These are phyloP conservation scores for Amazona vittata DNA, from an alignment of 2,113 vertebrate species.

Conservation along the genomic window DNA sequence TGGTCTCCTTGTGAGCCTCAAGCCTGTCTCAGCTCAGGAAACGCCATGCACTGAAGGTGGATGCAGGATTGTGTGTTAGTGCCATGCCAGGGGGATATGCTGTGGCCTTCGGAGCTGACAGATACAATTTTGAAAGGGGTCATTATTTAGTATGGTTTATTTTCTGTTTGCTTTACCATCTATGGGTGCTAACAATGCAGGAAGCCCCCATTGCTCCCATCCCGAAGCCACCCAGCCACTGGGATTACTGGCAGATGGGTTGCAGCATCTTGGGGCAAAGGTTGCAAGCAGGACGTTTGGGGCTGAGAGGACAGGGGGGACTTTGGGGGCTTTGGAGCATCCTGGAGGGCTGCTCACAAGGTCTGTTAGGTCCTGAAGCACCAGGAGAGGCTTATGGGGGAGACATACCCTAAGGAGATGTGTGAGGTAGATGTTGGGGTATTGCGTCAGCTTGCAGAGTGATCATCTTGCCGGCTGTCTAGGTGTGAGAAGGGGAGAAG, in stretches of 20 bases:
- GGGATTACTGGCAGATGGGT: not conserved
- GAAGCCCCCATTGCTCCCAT: not conserved
- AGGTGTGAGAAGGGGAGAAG: fast-evolving
- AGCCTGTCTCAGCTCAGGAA: not conserved
- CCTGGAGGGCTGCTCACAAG: not conserved
- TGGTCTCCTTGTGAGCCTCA: not conserved
- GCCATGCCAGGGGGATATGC: not conserved
- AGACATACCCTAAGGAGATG: not conserved
- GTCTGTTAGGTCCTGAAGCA: not conserved
- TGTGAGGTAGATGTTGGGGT: not conserved
- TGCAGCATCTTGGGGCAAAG: not conserved
- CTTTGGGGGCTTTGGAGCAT: not conserved
- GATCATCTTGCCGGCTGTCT: fast-evolving
- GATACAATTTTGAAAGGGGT: not conserved
- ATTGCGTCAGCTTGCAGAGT: fast-evolving
- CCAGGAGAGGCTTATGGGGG: not conserved
- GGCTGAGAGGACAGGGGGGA: not conserved
- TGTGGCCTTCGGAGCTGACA: not conserved
- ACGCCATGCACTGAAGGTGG: fast-evolving
- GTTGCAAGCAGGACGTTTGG: fast-evolving
- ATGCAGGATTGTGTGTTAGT: fast-evolving
- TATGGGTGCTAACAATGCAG: fast-evolving
- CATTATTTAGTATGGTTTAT: fast-evolving
- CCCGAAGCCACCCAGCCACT: not conserved
- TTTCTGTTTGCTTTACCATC: not conserved